These are phyloP conservation scores for Eptesicus fuscus DNA, from an alignment of 2,113 vertebrate genomes.

Conservation along the genomic window DNA sequence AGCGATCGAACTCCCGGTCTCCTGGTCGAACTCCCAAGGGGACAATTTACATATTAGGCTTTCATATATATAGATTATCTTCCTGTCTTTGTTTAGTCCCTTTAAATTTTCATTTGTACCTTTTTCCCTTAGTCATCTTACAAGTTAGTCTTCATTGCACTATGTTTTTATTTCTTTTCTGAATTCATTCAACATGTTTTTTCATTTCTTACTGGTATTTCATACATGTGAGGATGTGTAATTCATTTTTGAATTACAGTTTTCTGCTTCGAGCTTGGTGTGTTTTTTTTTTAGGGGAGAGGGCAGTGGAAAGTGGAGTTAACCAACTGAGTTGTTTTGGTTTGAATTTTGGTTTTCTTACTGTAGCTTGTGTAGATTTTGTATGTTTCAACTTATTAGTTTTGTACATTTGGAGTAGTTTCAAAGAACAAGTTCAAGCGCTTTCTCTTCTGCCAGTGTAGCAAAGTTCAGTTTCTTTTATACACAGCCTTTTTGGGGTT, in stretches of 20 bases:
- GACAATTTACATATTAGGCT: too few species aligned
- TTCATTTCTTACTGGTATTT: neutral
- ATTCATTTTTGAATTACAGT: neutral
- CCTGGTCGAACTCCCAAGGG: too few species aligned
- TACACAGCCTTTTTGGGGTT: neutral
- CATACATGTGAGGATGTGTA: neutral
- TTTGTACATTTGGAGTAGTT: neutral
- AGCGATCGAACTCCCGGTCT: too few species aligned
- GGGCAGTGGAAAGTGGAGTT: neutral
- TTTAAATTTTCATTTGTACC: neutral
- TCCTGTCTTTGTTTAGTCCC: neutral
- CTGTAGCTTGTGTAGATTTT: neutral
- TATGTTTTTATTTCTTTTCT: neutral
- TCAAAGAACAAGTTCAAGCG: neutral
- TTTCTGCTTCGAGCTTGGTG: neutral
- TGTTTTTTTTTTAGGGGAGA: neutral
- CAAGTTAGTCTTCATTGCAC: neutral
- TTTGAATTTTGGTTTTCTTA: neutral
- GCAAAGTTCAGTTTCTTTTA: neutral
- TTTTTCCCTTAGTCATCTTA: neutral
- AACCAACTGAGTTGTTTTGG: neutral
- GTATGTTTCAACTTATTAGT: constrained; percentile 18
- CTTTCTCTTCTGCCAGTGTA: neutral
- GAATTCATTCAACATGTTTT: neutral
- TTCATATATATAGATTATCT: neutral